Percentiles rank a stretch among this genome's conserved stretches.
Evolutionary conservation across 2,888 invertebrate genomes (phyloP).

Genomic region (Trisateles emortualis): DNA sequence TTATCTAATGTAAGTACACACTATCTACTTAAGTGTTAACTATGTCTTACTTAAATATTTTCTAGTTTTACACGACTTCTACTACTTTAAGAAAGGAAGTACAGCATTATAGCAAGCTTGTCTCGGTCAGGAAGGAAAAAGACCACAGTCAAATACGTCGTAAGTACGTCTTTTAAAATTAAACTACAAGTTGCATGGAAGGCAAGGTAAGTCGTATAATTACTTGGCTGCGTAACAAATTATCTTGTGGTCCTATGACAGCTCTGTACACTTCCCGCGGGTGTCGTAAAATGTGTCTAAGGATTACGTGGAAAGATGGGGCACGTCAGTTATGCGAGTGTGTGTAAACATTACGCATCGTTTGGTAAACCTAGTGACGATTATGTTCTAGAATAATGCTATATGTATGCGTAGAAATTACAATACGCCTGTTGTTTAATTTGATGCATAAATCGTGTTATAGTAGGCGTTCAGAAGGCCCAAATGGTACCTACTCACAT

Average conservation of each 20-base stretch:
- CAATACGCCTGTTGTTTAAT: constrained; percentile 5
- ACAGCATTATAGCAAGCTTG: too few species aligned
- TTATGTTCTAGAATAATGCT: not conserved
- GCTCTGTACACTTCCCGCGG: not conserved
- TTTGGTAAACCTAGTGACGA: not conserved
- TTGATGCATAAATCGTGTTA: constrained; percentile 9
- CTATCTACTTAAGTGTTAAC: constrained; percentile 42
- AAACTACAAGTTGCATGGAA: not conserved
- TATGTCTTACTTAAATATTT: constrained; percentile 21
- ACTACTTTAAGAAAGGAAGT: too few species aligned
- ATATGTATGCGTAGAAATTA: not conserved
- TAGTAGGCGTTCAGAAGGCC: constrained; percentile 4
- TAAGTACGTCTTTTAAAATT: too few species aligned
- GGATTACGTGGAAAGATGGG: not conserved
- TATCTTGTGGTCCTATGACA: not conserved
- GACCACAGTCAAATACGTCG: too few species aligned
- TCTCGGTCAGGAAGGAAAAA: not conserved
- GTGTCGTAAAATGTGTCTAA: not conserved
- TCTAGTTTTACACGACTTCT: not conserved
- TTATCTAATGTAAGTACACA: constrained; percentile 49
- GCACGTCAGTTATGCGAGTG: not conserved
- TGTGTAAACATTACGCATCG: not conserved
- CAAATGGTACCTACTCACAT: constrained; percentile 6
- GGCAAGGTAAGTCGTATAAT: constrained; percentile 2
- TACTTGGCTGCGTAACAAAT: not conserved